Evolutionary conservation across 2,113 vertebrate species (phyloP).

Genomic region (Pygoscelis antarcticus): DNA sequence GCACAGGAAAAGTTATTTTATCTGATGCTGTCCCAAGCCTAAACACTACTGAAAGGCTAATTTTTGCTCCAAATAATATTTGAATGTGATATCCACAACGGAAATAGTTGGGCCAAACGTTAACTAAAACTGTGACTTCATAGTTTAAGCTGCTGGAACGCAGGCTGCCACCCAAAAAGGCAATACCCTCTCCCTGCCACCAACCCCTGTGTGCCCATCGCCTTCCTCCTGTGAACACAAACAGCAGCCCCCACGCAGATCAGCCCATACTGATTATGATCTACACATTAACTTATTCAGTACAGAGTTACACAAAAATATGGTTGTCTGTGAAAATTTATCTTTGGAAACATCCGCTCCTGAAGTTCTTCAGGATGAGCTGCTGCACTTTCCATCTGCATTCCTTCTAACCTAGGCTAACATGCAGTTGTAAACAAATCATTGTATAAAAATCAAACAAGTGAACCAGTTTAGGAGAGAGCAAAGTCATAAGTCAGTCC

Average conservation of each 20-base stretch:
- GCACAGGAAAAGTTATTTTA: background rate
- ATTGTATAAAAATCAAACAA: background rate
- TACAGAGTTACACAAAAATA: background rate
- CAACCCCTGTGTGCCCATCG: fast-evolving
- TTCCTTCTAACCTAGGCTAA: background rate
- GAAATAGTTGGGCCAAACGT: background rate
- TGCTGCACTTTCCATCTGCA: background rate
- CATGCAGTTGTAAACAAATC: background rate
- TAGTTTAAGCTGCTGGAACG: background rate
- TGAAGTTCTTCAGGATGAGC: background rate
- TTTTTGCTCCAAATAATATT: background rate
- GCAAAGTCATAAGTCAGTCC: background rate
- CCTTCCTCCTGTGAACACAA: background rate
- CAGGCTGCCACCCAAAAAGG: background rate
- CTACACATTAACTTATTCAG: background rate
- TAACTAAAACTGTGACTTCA: background rate
- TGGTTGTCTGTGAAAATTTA: background rate
- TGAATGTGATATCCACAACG: background rate
- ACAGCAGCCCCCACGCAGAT: background rate
- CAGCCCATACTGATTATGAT: background rate
- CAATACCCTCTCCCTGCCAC: background rate
- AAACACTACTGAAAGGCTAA: background rate
- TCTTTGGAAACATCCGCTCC: background rate
- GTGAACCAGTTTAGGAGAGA: background rate
- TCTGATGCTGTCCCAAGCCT: background rate